These are phyloP conservation scores for Crypturellus undulatus DNA, from an alignment of 2,113 vertebrate species.

Conservation along the genomic window DNA sequence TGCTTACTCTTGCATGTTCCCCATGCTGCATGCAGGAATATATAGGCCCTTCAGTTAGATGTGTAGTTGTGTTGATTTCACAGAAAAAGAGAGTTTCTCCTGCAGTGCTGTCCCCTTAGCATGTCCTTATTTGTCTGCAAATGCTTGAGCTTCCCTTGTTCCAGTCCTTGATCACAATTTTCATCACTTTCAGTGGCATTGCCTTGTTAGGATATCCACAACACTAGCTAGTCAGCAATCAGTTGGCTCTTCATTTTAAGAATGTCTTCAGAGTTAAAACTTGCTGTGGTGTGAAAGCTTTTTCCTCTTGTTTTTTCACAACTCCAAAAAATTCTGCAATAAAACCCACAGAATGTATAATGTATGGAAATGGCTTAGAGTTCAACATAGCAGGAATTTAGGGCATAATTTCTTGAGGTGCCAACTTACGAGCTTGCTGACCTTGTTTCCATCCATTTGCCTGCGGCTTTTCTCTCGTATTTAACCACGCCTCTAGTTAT, in stretches of 20 bases:
- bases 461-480: too few relatives aligned
- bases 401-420: not conserved
- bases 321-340: not conserved
- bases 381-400: not conserved
- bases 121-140: too few relatives aligned
- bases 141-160: too few relatives aligned
- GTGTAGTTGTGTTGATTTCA: too few relatives aligned
- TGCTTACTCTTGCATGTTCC: too few relatives aligned
- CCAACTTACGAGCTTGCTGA: too few relatives aligned
- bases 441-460: too few relatives aligned
- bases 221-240: not conserved
- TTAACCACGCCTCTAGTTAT: too few relatives aligned
- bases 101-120: too few relatives aligned
- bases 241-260: not conserved
- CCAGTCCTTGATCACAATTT: not conserved
- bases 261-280: not conserved
- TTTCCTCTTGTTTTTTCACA: not conserved
- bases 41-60: too few relatives aligned
- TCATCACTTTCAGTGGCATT: not conserved
- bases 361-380: not conserved
- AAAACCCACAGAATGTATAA: not conserved
- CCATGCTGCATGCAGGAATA: too few relatives aligned
- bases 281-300: not conserved
- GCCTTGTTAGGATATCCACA: not conserved
- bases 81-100: too few relatives aligned